phyloP scores from a whole-genome alignment of 2,113 vertebrate genomes.

The Brachypteracias leptosomus region DNA sequence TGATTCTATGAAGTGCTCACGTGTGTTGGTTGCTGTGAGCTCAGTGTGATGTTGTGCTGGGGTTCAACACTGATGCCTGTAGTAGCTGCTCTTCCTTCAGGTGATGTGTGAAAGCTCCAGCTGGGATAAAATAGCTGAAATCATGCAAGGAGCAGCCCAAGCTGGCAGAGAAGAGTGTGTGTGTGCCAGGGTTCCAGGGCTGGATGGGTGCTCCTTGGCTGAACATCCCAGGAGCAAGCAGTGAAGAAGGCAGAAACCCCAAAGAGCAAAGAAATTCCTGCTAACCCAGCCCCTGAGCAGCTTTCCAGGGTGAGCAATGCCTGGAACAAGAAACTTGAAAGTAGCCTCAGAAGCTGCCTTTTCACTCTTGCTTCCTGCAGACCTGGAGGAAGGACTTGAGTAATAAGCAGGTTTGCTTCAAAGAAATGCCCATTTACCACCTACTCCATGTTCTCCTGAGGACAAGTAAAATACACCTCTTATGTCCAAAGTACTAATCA shows the following conservation, averaged over 20 bases:
- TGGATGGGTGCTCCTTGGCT: not conserved
- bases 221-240: not conserved
- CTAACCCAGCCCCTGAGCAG: not conserved
- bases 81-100: not conserved
- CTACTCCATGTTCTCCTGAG: not conserved
- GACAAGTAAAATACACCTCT: not conserved
- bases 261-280: not conserved
- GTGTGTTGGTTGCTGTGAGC: not conserved
- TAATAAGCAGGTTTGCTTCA: not conserved
- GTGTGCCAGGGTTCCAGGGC: not conserved
- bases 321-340: not conserved
- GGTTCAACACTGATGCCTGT: fast-evolving
- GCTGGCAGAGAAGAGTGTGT: not conserved
- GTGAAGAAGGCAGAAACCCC: not conserved
- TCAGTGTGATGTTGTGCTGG: not conserved
- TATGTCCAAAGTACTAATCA: not conserved
- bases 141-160: not conserved
- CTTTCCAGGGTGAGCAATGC: not conserved
- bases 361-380: not conserved
- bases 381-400: not conserved
- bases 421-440: not conserved
- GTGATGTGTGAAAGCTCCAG: not conserved
- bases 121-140: not conserved
- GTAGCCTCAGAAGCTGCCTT: not conserved
- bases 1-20: not conserved